Percentiles rank a stretch among this genome's conserved stretches.
phyloP scores from a whole-genome alignment of 2,113 vertebrate species.

The Zosterops lateralis region DNA sequence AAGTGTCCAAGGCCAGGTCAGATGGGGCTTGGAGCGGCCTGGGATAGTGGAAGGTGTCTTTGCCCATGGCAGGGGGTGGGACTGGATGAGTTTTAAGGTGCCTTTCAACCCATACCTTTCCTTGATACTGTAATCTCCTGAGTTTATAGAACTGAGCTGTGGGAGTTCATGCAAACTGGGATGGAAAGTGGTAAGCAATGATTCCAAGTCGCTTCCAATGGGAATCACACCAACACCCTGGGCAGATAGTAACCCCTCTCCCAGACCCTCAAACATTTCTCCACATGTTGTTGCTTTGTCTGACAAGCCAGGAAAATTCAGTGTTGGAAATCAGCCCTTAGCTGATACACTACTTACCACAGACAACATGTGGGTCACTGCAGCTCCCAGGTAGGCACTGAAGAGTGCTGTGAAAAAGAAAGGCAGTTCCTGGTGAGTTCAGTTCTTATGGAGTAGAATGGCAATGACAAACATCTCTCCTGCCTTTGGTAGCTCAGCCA shows the following conservation, averaged over 20 bases:
- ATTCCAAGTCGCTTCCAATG: neutral
- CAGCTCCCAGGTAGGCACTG: conserved; percentile 87
- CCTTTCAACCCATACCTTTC: neutral
- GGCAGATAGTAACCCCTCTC: neutral
- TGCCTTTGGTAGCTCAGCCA: neutral
- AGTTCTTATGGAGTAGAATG: neutral
- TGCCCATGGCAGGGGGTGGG: neutral
- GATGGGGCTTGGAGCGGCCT: neutral
- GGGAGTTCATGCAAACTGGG: neutral
- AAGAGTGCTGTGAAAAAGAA: conserved; percentile 74
- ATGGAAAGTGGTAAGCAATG: neutral
- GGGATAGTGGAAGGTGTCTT: neutral
- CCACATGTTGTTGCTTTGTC: neutral
- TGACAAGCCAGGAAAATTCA: neutral
- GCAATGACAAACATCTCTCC: neutral
- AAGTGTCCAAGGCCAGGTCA: neutral
- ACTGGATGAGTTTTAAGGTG: neutral
- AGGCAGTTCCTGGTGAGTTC: neutral
- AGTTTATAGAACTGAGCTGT: neutral
- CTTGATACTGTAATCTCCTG: neutral
- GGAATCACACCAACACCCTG: neutral
- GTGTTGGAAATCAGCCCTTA: neutral
- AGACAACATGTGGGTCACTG: conserved; percentile 83
- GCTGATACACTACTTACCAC: conserved; percentile 72
- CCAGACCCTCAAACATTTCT: neutral